Conservation (phyloP, 2,888 invertebrate genomes). For the Parasteatoda lunata region DNA sequence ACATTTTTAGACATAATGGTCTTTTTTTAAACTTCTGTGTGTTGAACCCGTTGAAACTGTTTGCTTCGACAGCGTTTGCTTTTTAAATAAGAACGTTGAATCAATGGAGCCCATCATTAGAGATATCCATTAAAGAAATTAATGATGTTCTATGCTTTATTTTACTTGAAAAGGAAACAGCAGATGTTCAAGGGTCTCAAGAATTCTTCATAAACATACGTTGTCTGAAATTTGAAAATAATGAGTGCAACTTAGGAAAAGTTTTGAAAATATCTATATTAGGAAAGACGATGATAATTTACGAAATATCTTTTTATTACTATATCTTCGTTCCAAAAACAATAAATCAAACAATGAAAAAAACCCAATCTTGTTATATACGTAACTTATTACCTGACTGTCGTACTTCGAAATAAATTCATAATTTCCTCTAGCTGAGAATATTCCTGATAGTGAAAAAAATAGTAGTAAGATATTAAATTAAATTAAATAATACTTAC, state of each 20-base stretch:
- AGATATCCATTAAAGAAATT: slow-evolving; percentile 2
- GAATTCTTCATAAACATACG: not conserved
- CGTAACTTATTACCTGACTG: too few species aligned
- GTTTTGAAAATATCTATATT: not conserved
- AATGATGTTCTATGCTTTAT: not conserved
- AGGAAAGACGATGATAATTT: too few species aligned
- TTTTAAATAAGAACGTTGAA: not conserved
- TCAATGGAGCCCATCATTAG: slow-evolving; percentile 2
- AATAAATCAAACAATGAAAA: too few species aligned
- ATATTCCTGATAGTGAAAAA: too few species aligned
- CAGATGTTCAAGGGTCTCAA: not conserved
- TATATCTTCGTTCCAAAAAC: too few species aligned
- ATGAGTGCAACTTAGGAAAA: not conserved
- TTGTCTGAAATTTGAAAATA: slow-evolving; percentile 2
- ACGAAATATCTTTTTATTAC: too few species aligned
- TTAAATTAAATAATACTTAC: too few species aligned
- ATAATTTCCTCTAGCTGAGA: too few species aligned
- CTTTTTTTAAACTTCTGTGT: not conserved
- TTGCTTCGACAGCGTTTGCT: not conserved
- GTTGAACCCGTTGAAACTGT: not conserved
- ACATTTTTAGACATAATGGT: not conserved
- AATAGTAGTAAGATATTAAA: too few species aligned
- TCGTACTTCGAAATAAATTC: too few species aligned
- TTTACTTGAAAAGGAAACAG: not conserved
- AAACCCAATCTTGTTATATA: too few species aligned